Evolutionary conservation across 2,888 invertebrate species (phyloP).

Genomic region (Meiosimyza platycephala): DNA sequence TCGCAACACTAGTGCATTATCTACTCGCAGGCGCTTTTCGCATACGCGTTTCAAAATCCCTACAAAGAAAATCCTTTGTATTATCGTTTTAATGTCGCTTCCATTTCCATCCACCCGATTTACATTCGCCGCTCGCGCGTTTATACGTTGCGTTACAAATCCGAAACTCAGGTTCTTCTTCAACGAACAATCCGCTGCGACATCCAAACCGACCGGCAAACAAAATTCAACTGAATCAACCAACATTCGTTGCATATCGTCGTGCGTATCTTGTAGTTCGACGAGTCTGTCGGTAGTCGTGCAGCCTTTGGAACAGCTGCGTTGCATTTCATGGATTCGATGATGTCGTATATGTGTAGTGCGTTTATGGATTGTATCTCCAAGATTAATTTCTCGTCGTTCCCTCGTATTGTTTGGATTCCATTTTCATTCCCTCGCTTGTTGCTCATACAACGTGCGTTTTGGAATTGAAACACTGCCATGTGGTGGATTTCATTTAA

Average conservation of each 20-base stretch:
- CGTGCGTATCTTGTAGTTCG: conserved; percentile 21
- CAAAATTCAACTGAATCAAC: conserved; percentile 53
- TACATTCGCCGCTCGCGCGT: conserved; percentile 6
- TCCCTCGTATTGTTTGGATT: not conserved
- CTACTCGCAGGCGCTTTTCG: too few relatives aligned
- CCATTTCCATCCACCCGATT: conserved; percentile 13
- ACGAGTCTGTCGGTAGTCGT: conserved; percentile 7
- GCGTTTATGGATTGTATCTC: conserved; percentile 31
- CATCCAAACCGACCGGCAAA: conserved; percentile 59
- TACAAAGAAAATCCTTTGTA: too few relatives aligned
- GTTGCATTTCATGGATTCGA: not conserved
- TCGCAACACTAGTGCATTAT: too few relatives aligned
- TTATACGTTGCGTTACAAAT: conserved; percentile 5
- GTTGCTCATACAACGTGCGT: conserved; percentile 42
- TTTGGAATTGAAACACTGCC: conserved; percentile 33
- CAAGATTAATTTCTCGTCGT: conserved; percentile 33
- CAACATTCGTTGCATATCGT: conserved; percentile 37
- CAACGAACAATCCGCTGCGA: conserved; percentile 36
- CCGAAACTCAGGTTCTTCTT: conserved; percentile 14
- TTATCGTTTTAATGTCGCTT: too few relatives aligned
- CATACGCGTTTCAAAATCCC: not conserved
- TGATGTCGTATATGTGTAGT: not conserved
- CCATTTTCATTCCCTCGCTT: conserved; percentile 36
- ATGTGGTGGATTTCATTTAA: conserved; percentile 51
- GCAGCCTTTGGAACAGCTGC: conserved; percentile 26